Evolutionary conservation across 1,140 invertebrate genomes (phyloP).

Genomic region (Drosophila tristis): DNA sequence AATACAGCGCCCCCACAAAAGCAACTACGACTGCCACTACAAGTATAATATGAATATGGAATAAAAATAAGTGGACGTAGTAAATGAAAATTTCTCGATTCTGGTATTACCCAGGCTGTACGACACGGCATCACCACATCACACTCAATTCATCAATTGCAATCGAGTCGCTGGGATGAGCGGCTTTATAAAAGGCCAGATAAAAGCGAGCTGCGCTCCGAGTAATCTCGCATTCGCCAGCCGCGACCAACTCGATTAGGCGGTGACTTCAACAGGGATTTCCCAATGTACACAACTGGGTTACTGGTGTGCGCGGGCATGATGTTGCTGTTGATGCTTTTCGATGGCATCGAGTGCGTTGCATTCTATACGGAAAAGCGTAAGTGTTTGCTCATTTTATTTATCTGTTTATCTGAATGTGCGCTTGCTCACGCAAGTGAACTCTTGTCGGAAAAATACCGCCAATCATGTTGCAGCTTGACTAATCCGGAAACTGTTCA

Average conservation of each 20-base stretch:
- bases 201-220: constrained; percentile 48
- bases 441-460: constrained; percentile 2
- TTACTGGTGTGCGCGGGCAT: constrained; percentile 62
- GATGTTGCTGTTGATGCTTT: constrained; percentile 85
- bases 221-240: constrained; percentile 55
- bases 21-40: constrained; percentile 13
- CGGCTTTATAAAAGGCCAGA: constrained; percentile 45
- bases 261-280: constrained; percentile 33
- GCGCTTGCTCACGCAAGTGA: background rate
- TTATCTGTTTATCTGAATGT: background rate
- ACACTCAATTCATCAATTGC: constrained; percentile 37
- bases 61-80: constrained; percentile 19
- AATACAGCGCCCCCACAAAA: constrained; percentile 19
- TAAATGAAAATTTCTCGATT: constrained; percentile 33
- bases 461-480: constrained; percentile 12
- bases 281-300: constrained; percentile 48
- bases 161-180: constrained; percentile 2
- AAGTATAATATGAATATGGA: constrained; percentile 20
- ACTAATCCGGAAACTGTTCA: background rate
- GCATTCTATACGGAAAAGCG: constrained; percentile 67
- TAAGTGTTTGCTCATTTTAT: constrained; percentile 35
- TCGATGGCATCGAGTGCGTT: constrained; percentile 85
- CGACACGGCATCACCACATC: background rate
- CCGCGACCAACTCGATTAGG: constrained; percentile 58
- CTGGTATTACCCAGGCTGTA: constrained; percentile 39